Base-by-base conservation (phyloP, 2,113 vertebrate genomes). In the Pholis gunnellus region DNA sequence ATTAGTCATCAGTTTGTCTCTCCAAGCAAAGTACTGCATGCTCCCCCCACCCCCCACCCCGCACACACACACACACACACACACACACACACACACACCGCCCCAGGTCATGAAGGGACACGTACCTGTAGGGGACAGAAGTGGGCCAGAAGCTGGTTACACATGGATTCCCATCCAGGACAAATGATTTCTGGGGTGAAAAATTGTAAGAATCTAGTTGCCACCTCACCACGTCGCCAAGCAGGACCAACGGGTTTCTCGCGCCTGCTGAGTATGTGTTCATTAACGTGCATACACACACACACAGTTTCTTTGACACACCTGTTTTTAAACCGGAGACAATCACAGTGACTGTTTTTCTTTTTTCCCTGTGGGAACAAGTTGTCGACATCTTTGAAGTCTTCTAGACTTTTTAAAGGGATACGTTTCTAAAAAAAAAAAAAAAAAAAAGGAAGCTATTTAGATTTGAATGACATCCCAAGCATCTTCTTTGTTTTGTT, bases 211-310 rank as follows among this genome's bases (percentile, higher is more conserved):
- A 84, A 90, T 91, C 59, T 88, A 9, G 50, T 31, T 60, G 50
- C 40, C 72, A 9, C 42, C 5, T 75, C 54, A 40, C 10, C 0
- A 1, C 11, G 52, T 79, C 15, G 50, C 87, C 27, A 22, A 91
- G 74, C 94, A 69, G 90, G 93, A 87, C 54, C 29, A 59, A 89
- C 94, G 63, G 88, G 93, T 94, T 87, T 18, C 79, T 70, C 66
- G 27, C 82, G 50, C 72, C 70, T 71, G 38, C 34, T 44, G n/a
- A 63, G 72, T 71, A 14, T 66, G 54, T 75, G 22, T 11, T 64
- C 79, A 60, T 44, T 68, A 54, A 56, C 31, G 15, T 29, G 8
- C 40, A 59, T 50, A 59, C 64, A 75, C 63, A 59, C 64, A 75
- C 63, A 52, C 48, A 57, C 4, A 11, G 6, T 61, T 42, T 57